Percentiles rank a stretch among this genome's conserved stretches.
phyloP scores from a whole-genome alignment of 2,888 invertebrate genomes.

The Brachynemurus nebulosus region DNA sequence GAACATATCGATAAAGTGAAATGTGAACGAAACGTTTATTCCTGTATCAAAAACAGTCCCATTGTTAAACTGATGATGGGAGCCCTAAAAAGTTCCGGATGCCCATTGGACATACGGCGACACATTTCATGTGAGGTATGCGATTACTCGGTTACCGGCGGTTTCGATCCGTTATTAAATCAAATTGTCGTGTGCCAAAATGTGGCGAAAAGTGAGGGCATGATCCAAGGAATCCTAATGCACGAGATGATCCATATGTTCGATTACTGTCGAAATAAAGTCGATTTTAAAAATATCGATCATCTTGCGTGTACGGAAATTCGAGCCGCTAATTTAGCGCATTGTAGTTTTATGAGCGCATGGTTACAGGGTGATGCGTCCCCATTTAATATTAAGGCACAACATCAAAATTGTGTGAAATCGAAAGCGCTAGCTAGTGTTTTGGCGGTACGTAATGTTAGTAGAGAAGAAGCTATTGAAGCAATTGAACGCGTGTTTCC shows the following conservation, averaged over 20 bases:
- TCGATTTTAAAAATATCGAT: constrained; percentile 79
- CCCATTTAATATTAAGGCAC: constrained; percentile 51
- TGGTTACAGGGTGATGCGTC: constrained; percentile 64
- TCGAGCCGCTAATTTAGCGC: constrained; percentile 83
- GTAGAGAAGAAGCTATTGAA: constrained; percentile 51
- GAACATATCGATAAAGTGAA: constrained; percentile 56
- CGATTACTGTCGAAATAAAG: constrained; percentile 77
- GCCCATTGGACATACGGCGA: constrained; percentile 67
- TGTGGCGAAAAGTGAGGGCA: constrained; percentile 48
- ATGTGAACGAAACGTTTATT: constrained; percentile 68
- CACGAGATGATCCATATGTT: constrained; percentile 97
- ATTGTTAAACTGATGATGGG: constrained; percentile 74
- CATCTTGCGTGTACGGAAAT: constrained; percentile 94
- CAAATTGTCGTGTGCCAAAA: constrained; percentile 90
- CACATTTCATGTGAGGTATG: constrained; percentile 91
- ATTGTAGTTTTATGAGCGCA: constrained; percentile 79
- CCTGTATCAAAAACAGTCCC: constrained; percentile 62
- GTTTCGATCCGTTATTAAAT: constrained; percentile 74
- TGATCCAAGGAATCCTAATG: constrained; percentile 66
- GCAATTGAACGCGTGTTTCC: constrained; percentile 79
- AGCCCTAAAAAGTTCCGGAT: constrained; percentile 67
- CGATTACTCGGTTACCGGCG: constrained; percentile 69
- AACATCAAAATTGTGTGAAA: constrained; percentile 83
- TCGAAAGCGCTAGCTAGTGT: constrained; percentile 76
- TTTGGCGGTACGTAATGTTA: constrained; percentile 63